Evolutionary conservation across 2,113 vertebrate species (phyloP), one percentile per base, ranked within the genome.

Genomic region (Bothrops jararaca): DNA sequence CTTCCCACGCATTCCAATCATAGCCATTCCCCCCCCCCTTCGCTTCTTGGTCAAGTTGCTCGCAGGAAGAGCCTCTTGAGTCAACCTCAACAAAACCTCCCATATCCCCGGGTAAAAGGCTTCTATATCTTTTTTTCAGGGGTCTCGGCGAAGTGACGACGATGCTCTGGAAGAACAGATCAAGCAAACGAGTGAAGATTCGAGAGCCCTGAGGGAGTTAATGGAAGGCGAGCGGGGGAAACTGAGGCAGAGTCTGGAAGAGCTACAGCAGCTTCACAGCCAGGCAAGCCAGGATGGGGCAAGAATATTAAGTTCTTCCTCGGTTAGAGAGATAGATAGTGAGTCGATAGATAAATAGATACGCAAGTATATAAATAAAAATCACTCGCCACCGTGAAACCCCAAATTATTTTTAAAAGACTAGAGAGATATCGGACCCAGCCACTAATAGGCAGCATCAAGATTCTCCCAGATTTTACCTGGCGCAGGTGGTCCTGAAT

Each of bases 81-180:
- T 2, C 26, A 12, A n/a, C 60, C 26, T 64, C 29, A 3, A 64
- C 24, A 4, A 60, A 11, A 1, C 26, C 60, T 5, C 26, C n/a
- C 2, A n/a, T n/a, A 15, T n/a, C 64, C 64, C 64, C 3, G 6
- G 18, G 74, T 42, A 22, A 39, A 39, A 80, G n/a, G 22, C 34
- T 80, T 39, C 22, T 39, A 9, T 42, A 22, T 22, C 34, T 42
- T 80, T 69, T 96, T 95, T 60, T 94, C 96, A 99, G 99, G 98
- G 98, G 91, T 98, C 99, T 34, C 98, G 98, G 89, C 98, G 98
- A 95, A 98, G 98, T 3, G 99, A 99, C 0, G 99, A 99, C 39
- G 99, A 99, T 97, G 98, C 98, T 91, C 97, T 99, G 97, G 99
- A 99, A 96, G 99, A 99, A 54, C 99, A 99, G 96, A 98, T 98